Base-by-base conservation (phyloP, 2,888 invertebrate genomes). In the Drosophila koepferae region DNA sequence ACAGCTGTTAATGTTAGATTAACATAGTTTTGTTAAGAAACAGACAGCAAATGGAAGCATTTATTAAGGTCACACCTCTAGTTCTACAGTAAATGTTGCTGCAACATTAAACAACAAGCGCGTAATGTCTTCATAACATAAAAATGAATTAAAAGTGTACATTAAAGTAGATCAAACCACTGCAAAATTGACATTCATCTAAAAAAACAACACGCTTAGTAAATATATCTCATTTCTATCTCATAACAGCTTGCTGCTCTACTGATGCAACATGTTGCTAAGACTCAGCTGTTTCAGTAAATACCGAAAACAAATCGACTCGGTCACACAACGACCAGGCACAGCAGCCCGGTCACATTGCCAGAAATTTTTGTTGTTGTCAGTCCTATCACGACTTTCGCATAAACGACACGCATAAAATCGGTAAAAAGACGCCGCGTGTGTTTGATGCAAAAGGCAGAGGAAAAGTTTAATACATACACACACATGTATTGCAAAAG, bases 391-490 rank as follows among this genome's bases (percentile, higher is more conserved):
- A 60, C 78, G 79, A 79, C 81, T 79, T 79, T 79, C 81, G 79
- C 82, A 79, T 72, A 66, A 81, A 81, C 82, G 82, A 73, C 81
- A 79, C 80, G 81, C 81, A 82, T 71, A 49, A 63, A 65, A 63
- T 64, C 78, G 78, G 81, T 73, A 70, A 53, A 68, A 66, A 80
- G 81, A 74, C 81, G 81, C 81, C 81, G 81, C 81, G 81, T 81
- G 81, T 83, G 81, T 80, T 74, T 78, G 60, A 72, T 78, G 78
- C 77, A 81, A 79, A 79, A 77, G 74, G 62, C 77, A 77, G 68
- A 69, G 58, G 66, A 62, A 74, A 74, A 59, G 69, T 51, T 58
- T 65, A 69, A 61, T 70, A 67, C 72, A 79, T 63, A 80, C 71
- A 66, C 43, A 70, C 65, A 70, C 61, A 73, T 76, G 72, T 64